Percentiles rank a stretch among this genome's conserved stretches.
Evolutionary conservation across 2,888 invertebrate species (phyloP).

Genomic region (Cryptophagus acutangulus): DNA sequence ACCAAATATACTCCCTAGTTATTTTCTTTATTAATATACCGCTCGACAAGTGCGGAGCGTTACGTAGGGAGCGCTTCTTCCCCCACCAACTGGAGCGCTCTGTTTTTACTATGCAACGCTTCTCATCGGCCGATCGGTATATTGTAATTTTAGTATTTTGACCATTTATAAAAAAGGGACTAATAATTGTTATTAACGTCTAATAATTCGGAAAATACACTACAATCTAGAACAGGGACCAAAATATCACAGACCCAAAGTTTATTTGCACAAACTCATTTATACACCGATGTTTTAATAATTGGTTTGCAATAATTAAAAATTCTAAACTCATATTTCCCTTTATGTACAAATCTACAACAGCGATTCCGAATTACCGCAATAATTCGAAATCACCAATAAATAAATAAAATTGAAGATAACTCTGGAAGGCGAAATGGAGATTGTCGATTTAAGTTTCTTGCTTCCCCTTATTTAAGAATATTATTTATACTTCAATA

Average conservation of each 20-base stretch:
- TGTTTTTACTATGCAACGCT: no score
- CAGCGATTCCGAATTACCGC: not conserved
- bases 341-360: not conserved
- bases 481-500: not conserved
- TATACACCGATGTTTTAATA: no score
- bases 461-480: slow-evolving; percentile 25
- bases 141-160: no score
- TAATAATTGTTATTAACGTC: not conserved
- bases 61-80: no score
- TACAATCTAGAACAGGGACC: slow-evolving; percentile 9
- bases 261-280: no score
- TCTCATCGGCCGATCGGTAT: no score
- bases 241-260: slow-evolving; percentile 7
- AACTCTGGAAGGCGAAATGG: slow-evolving; percentile 29
- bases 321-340: not conserved
- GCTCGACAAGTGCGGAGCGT: no score
- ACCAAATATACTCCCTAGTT: no score
- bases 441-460: slow-evolving; percentile 30
- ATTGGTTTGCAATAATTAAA: not conserved
- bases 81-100: no score
- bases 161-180: no score
- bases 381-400: not conserved
- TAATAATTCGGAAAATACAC: slow-evolving; percentile 9
- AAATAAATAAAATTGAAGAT: slow-evolving; percentile 15
- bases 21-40: no score